These are phyloP conservation scores for Hetaerina americana DNA, from an alignment of 1,140 invertebrate genomes.

Conservation along the genomic window DNA sequence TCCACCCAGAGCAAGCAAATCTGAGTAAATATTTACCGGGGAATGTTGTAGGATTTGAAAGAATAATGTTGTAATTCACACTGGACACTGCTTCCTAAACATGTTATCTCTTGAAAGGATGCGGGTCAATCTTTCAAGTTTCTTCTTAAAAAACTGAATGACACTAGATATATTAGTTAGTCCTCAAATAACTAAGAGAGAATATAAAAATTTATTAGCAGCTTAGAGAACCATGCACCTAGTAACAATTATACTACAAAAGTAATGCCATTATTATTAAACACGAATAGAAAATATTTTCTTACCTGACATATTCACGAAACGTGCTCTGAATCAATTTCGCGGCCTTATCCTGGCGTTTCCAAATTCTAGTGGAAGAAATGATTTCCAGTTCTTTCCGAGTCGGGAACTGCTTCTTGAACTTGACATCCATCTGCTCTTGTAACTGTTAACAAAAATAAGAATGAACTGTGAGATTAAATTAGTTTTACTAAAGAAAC, in stretches of 20 bases:
- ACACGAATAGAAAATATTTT: slow-evolving; percentile 16
- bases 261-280: neutral
- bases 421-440: slow-evolving; percentile 91
- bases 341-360: slow-evolving; percentile 87
- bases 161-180: slow-evolving; percentile 8
- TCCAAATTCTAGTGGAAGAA: slow-evolving; percentile 88
- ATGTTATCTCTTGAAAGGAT: too few species aligned
- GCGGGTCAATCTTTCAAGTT: too few species aligned
- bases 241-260: neutral
- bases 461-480: too few species aligned
- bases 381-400: slow-evolving; percentile 85
- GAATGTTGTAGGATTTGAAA: too few species aligned
- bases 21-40: too few species aligned
- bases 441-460: slow-evolving; percentile 44
- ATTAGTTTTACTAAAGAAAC: too few species aligned
- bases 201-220: slow-evolving; percentile 5
- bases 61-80: too few species aligned
- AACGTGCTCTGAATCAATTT: slow-evolving; percentile 70
- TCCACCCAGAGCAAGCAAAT: too few species aligned
- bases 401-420: slow-evolving; percentile 91
- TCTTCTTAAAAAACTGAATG: neutral
- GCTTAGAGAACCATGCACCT: neutral
- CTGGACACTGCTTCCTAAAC: too few species aligned
- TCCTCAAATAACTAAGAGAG: slow-evolving; percentile 2
- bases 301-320: slow-evolving; percentile 62